Conservation (phyloP, 2,888 invertebrate species). For the Ptychoptera albimana region DNA sequence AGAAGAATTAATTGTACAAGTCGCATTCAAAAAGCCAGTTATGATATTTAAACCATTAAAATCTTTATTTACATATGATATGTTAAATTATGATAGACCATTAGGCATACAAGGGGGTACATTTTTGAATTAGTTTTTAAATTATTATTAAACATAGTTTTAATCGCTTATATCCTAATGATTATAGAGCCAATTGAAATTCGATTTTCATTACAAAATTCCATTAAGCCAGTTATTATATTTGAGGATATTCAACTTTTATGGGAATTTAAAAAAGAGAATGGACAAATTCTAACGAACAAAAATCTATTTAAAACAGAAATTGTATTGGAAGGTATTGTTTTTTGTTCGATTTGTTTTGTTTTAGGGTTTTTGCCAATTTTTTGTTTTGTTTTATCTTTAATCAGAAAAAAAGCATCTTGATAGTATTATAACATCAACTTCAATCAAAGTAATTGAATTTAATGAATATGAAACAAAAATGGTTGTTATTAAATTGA, state of each 20-base stretch:
- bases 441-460: slow-evolving; percentile 18
- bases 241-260: slow-evolving; percentile 26
- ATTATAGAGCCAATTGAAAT: slow-evolving; percentile 63
- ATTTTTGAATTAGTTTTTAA: slow-evolving; percentile 7
- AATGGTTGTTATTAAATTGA: slow-evolving; percentile 50
- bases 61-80: slow-evolving; percentile 51
- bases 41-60: slow-evolving; percentile 66
- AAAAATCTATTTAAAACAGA: slow-evolving; percentile 22
- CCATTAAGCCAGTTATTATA: slow-evolving; percentile 41
- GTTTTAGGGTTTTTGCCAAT: not conserved
- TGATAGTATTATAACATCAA: slow-evolving; percentile 18
- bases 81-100: slow-evolving; percentile 47
- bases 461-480: slow-evolving; percentile 34
- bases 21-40: slow-evolving; percentile 48
- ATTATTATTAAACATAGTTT: not conserved
- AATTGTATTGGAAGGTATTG: not conserved
- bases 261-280: slow-evolving; percentile 27
- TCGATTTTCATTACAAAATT: slow-evolving; percentile 31
- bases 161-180: no score
- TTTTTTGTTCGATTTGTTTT: no score
- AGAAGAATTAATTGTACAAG: slow-evolving; percentile 61
- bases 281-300: slow-evolving; percentile 29
- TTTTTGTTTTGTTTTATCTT: not conserved
- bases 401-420: slow-evolving; percentile 15
- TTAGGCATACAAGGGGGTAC: slow-evolving; percentile 55